Base-by-base conservation (phyloP, 2,888 invertebrate genomes). In the Strigamia crassipes region DNA sequence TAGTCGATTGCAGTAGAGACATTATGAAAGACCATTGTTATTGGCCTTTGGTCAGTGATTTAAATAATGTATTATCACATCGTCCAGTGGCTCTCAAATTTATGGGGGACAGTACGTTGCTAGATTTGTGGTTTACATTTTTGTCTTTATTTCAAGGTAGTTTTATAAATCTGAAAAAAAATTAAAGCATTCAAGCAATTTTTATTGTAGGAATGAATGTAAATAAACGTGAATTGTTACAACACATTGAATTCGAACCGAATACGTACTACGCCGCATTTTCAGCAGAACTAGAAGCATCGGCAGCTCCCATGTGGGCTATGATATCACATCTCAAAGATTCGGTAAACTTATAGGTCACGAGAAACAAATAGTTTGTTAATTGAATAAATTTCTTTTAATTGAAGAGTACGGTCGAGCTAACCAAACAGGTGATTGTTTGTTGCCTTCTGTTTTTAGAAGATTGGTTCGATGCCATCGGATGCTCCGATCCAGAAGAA, bases 11-110 rank as follows among this genome's bases (percentile, higher is more conserved):
- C 87, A 94, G 93, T 15, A 91, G 93, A 84, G 91, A 94, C 83
- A 94, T 97, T 27, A 97, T 99, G 96, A 96, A 96, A 89, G 96
- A 97, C 87, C 98, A 99, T 88, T 97, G 97, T 89, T 98, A 97
- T 88, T 99, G 98, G 98, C 97, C 98, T 0, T 90, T 98, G 9
- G 96, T 98, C 46, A 97, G 96, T 0, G 98, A 99, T 89, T 92
- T 99, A 85, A 97, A 97, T 87, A 99, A 98, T 88, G 94, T 99
- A 81, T 90, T 99, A 18, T 96, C 96, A 0, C 98, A 99, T 87
- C 92, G 93, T 86, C 94, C 94, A 18, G 96, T 99, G 4, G 97
- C 97, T 18, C 89, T 95, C 85, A 92, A 94, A 86, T 97, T 99
- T 87, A 91, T 98, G 89, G 92, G 93, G 81, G 96, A 97, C 86